Conservation (phyloP, 2,888 invertebrate genomes). For the Dryobota labecula region DNA sequence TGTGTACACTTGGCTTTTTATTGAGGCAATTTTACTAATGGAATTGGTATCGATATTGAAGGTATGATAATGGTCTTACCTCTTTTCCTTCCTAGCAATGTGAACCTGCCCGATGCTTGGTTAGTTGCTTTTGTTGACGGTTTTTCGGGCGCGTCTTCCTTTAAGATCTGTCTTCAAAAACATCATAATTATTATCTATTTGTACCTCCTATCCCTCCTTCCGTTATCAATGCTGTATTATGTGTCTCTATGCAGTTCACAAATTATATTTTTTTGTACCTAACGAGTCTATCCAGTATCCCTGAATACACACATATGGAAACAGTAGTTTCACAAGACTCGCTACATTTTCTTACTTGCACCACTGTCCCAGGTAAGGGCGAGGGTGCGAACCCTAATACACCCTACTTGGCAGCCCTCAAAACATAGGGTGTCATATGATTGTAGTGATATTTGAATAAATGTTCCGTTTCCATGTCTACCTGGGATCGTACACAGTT, state of each 20-base stretch:
- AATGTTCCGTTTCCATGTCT: conserved; percentile 60
- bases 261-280: not conserved
- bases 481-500: conserved; percentile 37
- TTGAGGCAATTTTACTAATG: not conserved
- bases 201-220: too few species aligned
- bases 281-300: too few species aligned
- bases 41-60: not conserved
- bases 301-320: too few species aligned
- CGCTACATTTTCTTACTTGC: conserved; percentile 17
- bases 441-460: conserved; percentile 67
- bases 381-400: conserved; percentile 67
- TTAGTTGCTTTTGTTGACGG: not conserved
- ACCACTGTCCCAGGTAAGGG: conserved; percentile 46
- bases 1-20: conserved; percentile 8
- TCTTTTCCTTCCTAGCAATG: not conserved
- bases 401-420: conserved; percentile 61
- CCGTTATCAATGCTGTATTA: too few species aligned
- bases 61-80: not conserved
- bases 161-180: too few species aligned
- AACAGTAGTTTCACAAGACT: not conserved
- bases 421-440: conserved; percentile 41
- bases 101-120: not conserved
- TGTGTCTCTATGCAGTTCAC: not conserved
- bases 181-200: too few species aligned
- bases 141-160: not conserved